A percentile compares a stretch with the other conserved stretches of the same genome.
phyloP scores from a whole-genome alignment of 1,140 invertebrate species.

The Drosophila mauritiana region DNA sequence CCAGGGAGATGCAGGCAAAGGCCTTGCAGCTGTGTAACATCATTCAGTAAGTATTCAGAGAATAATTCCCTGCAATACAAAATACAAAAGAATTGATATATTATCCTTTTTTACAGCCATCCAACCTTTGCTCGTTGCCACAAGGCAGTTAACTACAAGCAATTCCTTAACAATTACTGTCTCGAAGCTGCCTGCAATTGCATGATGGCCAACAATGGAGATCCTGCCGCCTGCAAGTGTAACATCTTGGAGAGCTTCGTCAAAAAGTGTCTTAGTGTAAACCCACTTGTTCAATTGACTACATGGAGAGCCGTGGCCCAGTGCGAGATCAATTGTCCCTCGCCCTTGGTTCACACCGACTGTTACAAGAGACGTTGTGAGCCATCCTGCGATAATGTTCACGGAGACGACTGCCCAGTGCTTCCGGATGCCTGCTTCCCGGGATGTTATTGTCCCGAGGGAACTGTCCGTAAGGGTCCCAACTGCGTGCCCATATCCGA shows the following conservation, averaged over 20 bases:
- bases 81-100: not conserved
- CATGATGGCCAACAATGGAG: conserved; percentile 84
- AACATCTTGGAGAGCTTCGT: conserved; percentile 88
- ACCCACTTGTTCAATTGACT: conserved; percentile 87
- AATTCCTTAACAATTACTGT: conserved; percentile 88
- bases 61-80: not conserved
- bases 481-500: conserved; percentile 89
- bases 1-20: conserved; percentile 86
- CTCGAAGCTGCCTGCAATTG: conserved; percentile 91
- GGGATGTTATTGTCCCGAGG: conserved; percentile 93
- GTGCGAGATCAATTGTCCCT: conserved; percentile 87
- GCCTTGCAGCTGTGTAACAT: conserved; percentile 88
- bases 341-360: conserved; percentile 91
- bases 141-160: conserved; percentile 87
- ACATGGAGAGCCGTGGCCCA: conserved; percentile 89
- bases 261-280: conserved; percentile 88
- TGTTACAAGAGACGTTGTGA: conserved; percentile 91
- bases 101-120: conserved; percentile 64
- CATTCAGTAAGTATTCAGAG: conserved; percentile 83
- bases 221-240: conserved; percentile 88
- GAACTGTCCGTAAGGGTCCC: conserved; percentile 89
- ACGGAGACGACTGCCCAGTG: conserved; percentile 87
- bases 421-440: conserved; percentile 89
- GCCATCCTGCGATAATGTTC: conserved; percentile 88
- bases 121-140: conserved; percentile 88